These are phyloP conservation scores for Opisthocomus hoazin DNA, from an alignment of 2,113 vertebrate genomes.

Conservation along the genomic window DNA sequence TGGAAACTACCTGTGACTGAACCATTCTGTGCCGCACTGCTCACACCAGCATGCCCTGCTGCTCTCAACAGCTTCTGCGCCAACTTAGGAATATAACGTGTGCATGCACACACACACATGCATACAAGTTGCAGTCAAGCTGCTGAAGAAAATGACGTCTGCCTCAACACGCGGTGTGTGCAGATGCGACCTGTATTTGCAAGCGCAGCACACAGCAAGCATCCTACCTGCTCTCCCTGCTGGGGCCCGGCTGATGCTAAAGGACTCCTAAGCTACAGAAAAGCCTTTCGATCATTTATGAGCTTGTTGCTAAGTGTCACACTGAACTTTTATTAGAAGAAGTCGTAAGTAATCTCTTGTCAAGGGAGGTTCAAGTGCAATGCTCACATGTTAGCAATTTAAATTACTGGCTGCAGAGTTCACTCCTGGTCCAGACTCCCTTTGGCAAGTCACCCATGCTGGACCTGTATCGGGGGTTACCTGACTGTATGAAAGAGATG, in stretches of 20 bases:
- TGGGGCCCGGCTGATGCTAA: background rate
- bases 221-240: background rate
- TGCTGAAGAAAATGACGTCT: background rate
- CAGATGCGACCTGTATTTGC: background rate
- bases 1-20: accelerated
- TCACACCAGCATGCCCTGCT: background rate
- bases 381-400: background rate
- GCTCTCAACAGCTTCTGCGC: background rate
- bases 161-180: background rate
- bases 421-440: background rate
- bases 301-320: background rate
- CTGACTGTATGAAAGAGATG: background rate
- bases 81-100: background rate
- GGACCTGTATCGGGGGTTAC: background rate
- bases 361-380: background rate
- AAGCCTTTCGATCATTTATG: background rate
- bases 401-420: background rate
- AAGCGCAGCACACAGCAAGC: background rate
- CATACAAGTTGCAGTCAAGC: background rate
- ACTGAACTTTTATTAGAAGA: background rate
- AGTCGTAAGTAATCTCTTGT: background rate
- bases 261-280: background rate
- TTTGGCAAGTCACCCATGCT: background rate
- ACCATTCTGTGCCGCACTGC: background rate
- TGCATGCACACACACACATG: too few relatives aligned